Evolutionary conservation across 2,888 invertebrate genomes (phyloP).

Genomic region (Scrobipalpa costella): DNA sequence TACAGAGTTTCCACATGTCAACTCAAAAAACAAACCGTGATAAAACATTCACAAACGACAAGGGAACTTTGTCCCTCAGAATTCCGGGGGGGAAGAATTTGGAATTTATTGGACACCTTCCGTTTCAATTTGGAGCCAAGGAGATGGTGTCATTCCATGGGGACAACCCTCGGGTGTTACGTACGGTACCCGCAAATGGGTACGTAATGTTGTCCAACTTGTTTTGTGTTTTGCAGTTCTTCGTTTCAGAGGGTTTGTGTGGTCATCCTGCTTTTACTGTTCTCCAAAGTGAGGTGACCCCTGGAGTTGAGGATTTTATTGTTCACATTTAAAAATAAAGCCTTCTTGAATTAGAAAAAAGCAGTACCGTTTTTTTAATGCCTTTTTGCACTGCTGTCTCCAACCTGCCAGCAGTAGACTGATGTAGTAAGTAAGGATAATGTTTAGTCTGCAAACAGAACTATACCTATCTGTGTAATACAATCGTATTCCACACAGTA

Average conservation of each 20-base stretch:
- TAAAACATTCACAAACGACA: slow-evolving; percentile 67
- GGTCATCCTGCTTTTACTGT: not conserved
- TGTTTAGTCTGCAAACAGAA: too few species aligned
- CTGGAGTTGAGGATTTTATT: too few species aligned
- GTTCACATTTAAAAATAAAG: too few species aligned
- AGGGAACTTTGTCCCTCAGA: slow-evolving; percentile 52
- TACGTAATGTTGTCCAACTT: slow-evolving; percentile 39
- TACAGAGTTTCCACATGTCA: slow-evolving; percentile 13
- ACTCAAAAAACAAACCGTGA: slow-evolving; percentile 42
- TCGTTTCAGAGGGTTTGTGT: slow-evolving; percentile 22
- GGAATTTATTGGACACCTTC: slow-evolving; percentile 74
- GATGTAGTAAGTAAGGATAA: too few species aligned
- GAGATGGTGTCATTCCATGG: slow-evolving; percentile 55
- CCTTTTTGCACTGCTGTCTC: too few species aligned
- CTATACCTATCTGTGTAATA: too few species aligned
- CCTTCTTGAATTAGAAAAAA: too few species aligned
- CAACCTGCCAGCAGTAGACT: too few species aligned
- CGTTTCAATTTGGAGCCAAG: slow-evolving; percentile 71
- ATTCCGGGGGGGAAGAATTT: slow-evolving; percentile 56
- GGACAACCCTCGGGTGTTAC: slow-evolving; percentile 35
- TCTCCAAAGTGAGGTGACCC: not conserved
- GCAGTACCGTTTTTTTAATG: too few species aligned
- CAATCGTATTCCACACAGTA: too few species aligned
- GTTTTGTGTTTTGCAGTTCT: slow-evolving; percentile 33
- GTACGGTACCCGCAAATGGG: slow-evolving; percentile 37